phyloP scores from a whole-genome alignment of 2,888 invertebrate genomes.

The Macrophya annulata region DNA sequence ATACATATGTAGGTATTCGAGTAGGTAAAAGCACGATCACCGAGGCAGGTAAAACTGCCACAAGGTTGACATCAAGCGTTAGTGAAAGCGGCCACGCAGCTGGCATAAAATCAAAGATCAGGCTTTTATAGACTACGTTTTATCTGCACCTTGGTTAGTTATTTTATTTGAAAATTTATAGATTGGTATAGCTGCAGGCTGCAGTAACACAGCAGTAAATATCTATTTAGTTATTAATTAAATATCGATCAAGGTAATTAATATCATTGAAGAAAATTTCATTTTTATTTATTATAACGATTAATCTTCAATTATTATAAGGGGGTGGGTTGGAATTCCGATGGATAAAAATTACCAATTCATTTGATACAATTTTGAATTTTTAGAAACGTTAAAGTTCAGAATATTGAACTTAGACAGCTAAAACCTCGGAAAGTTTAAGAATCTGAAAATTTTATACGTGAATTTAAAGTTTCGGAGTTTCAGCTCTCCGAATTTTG shows the following conservation, averaged over 20 bases:
- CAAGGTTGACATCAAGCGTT: conserved; percentile 51
- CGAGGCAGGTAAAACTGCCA: conserved; percentile 46
- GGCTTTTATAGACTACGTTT: conserved; percentile 45
- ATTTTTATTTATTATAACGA: neutral
- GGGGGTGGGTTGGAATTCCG: too few relatives aligned
- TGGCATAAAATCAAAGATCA: conserved; percentile 54
- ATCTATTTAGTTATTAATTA: neutral
- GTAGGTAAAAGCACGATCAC: conserved; percentile 15
- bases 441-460: too few relatives aligned
- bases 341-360: too few relatives aligned
- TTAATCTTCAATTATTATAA: neutral
- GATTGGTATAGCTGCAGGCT: neutral
- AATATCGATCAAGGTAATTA: neutral
- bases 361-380: too few relatives aligned
- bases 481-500: too few relatives aligned
- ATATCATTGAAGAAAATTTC: neutral
- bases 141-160: neutral
- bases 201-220: neutral
- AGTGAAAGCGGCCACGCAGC: conserved; percentile 53
- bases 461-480: too few relatives aligned
- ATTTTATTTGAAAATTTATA: neutral
- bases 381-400: too few relatives aligned
- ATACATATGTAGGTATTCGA: neutral
- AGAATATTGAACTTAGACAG: too few relatives aligned
- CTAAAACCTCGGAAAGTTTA: too few relatives aligned